Conservation (phyloP, 1,140 invertebrate genomes). For the Pentalonia nigronervosa region DNA sequence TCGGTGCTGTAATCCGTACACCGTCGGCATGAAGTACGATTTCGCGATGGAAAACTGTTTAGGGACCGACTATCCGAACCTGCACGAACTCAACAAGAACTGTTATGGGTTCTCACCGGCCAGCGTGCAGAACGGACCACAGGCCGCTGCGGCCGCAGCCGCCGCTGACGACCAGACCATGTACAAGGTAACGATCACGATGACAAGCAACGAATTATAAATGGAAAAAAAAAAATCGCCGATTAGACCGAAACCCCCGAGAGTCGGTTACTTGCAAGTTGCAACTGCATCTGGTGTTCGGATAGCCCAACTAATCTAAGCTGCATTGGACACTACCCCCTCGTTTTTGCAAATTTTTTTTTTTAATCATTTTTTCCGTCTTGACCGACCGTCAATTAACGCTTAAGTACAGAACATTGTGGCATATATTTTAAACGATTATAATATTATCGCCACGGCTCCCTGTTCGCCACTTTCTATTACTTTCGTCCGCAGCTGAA, state of each 20-base stretch:
- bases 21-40: conserved; percentile 58
- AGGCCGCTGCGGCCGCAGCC: conserved; percentile 46
- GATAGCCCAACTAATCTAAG: background rate
- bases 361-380: background rate
- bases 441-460: conserved; percentile 16
- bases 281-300: background rate
- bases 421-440: background rate
- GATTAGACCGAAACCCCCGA: background rate
- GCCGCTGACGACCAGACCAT: conserved; percentile 46
- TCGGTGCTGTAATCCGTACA: background rate
- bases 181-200: conserved; percentile 51
- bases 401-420: background rate
- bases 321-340: no score
- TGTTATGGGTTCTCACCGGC: conserved; percentile 56
- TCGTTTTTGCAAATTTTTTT: background rate
- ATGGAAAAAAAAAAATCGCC: background rate
- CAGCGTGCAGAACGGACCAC: conserved; percentile 54
- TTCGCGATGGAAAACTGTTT: conserved; percentile 52
- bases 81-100: conserved; percentile 56
- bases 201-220: background rate
- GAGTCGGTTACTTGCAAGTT: background rate
- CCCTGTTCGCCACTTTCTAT: conserved; percentile 24
- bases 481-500: conserved; percentile 25
- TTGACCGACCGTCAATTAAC: background rate
- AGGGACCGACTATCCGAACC: conserved; percentile 52